A percentile compares a stretch with the other conserved stretches of the same genome.
These are phyloP conservation scores for Zophobas atratus DNA, from an alignment of 1,140 invertebrate genomes.

Conservation along the genomic window DNA sequence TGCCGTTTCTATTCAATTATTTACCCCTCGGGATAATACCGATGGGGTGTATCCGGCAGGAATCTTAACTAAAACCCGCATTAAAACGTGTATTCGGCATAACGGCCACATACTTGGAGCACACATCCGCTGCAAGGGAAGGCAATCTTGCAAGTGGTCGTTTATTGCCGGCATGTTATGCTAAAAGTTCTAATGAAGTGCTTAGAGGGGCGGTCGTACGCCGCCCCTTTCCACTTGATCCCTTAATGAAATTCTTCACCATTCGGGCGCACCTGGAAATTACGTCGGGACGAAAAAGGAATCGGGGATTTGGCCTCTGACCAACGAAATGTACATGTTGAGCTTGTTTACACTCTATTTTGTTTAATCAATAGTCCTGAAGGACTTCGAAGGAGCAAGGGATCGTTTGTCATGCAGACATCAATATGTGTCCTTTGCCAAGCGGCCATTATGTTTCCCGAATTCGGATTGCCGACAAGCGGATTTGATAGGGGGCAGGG, in stretches of 20 bases:
- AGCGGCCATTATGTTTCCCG: neutral
- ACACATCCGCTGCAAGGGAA: constrained; percentile 11
- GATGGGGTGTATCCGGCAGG: neutral
- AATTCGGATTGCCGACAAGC: neutral
- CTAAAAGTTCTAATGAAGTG: constrained; percentile 41
- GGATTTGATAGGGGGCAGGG: too few relatives aligned
- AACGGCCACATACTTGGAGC: neutral
- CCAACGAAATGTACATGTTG: neutral
- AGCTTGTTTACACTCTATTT: neutral
- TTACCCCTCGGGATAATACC: neutral
- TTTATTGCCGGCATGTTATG: constrained; percentile 40
- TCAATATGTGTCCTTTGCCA: neutral
- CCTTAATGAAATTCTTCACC: constrained; percentile 28
- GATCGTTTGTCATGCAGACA: constrained; percentile 4
- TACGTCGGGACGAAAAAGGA: neutral
- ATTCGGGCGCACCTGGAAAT: neutral
- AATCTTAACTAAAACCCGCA: constrained; percentile 16
- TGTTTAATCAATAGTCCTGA: constrained; percentile 5
- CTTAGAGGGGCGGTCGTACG: constrained; percentile 11
- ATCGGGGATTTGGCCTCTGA: neutral
- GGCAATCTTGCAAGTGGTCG: constrained; percentile 42
- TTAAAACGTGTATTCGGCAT: constrained; percentile 25
- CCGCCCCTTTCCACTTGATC: constrained; percentile 12
- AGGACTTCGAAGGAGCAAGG: constrained; percentile 1
- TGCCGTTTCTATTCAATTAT: constrained; percentile 35